Conservation (phyloP, 2,888 invertebrate species). For the Tiphia femorata region DNA sequence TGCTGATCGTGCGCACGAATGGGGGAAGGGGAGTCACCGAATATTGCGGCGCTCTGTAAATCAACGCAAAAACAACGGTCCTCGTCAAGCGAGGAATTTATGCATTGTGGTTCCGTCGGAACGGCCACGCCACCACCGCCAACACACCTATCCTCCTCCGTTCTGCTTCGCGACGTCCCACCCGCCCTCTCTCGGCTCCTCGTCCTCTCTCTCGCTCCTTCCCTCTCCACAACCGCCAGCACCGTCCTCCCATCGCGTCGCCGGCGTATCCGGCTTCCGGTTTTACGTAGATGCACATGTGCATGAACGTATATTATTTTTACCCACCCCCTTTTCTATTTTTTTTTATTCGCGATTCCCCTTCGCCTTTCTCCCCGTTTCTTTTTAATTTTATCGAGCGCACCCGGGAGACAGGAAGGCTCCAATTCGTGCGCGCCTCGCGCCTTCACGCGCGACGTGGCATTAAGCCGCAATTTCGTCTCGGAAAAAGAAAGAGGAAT, state of each 20-base stretch:
- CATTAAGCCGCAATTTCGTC: constrained; percentile 29
- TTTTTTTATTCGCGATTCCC: not conserved
- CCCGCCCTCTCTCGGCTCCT: not conserved
- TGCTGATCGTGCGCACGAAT: constrained; percentile 40
- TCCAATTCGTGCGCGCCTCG: constrained; percentile 21
- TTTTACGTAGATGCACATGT: constrained; percentile 40
- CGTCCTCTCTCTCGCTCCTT: not conserved
- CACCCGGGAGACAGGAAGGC: constrained; percentile 25
- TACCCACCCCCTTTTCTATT: not conserved
- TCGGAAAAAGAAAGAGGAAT: too few species aligned
- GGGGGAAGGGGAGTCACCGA: too few species aligned
- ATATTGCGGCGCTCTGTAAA: constrained; percentile 51
- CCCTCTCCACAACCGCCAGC: not conserved
- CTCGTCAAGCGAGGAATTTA: constrained; percentile 51
- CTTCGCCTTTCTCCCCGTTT: not conserved
- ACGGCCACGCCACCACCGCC: constrained; percentile 18
- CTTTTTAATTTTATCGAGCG: constrained; percentile 2
- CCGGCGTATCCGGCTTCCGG: constrained; percentile 39
- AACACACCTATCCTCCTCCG: constrained; percentile 8
- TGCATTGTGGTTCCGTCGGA: constrained; percentile 46
- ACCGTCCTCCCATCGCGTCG: constrained; percentile 27
- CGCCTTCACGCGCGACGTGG: constrained; percentile 17
- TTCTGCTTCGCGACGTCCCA: too few species aligned
- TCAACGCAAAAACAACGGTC: constrained; percentile 52
- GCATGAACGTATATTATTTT: constrained; percentile 19